Evolutionary conservation across 2,113 vertebrate genomes (phyloP).

Genomic region (Tylochromis polylepis): DNA sequence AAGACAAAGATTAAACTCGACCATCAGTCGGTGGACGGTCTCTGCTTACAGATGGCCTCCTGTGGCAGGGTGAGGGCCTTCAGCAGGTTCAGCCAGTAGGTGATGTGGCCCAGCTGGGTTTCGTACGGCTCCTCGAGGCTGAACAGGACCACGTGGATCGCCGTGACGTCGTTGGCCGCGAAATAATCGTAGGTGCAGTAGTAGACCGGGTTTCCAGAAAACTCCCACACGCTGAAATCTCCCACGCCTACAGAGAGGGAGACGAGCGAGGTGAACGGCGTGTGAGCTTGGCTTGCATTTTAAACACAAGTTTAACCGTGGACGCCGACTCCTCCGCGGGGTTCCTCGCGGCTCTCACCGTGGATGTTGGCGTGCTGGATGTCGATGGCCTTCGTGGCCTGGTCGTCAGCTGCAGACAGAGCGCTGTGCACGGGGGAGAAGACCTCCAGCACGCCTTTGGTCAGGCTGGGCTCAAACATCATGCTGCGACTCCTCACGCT

Average conservation of each 20-base stretch:
- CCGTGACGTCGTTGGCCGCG: constrained; percentile 86
- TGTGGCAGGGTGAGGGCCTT: constrained; percentile 87
- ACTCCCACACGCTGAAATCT: constrained; percentile 97
- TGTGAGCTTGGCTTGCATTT: background rate
- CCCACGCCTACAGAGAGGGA: constrained; percentile 79
- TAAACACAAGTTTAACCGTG: background rate
- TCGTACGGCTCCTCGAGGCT: constrained; percentile 95
- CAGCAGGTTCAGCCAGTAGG: constrained; percentile 95
- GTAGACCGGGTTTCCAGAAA: constrained; percentile 95
- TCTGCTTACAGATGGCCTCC: constrained; percentile 83
- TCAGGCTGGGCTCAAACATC: constrained; percentile 98
- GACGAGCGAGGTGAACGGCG: background rate
- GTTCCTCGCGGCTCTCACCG: constrained; percentile 58
- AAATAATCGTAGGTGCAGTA: constrained; percentile 96
- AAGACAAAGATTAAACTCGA: background rate
- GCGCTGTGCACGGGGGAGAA: constrained; percentile 81
- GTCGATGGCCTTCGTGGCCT: constrained; percentile 86
- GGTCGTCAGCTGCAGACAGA: constrained; percentile 79
- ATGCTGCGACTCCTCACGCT: constrained; percentile 96
- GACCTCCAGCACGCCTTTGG: constrained; percentile 92
- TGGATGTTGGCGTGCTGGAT: constrained; percentile 84
- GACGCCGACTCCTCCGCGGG: background rate
- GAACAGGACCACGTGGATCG: constrained; percentile 89
- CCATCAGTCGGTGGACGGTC: background rate
- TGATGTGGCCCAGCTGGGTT: constrained; percentile 91